Percentiles rank a stretch among this genome's conserved stretches.
phyloP scores from a whole-genome alignment of 2,888 invertebrate genomes.

The Calephelis perditalis region DNA sequence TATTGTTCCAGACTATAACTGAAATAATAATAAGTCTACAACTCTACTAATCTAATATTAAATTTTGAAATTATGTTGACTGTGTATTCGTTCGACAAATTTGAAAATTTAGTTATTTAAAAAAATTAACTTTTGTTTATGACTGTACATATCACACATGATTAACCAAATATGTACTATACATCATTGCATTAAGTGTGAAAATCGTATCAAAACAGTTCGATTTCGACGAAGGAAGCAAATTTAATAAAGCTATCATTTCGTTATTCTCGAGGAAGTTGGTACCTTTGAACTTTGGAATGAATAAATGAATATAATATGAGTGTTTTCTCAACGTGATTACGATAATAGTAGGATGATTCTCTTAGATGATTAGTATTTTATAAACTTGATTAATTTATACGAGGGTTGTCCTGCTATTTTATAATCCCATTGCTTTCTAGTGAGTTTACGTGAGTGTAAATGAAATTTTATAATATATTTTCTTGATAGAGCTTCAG shows the following conservation, averaged over 20 bases:
- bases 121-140: no score
- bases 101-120: no score
- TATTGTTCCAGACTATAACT: no score
- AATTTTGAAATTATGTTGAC: no score
- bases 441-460: no score
- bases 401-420: no score
- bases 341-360: not conserved
- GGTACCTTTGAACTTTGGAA: slow-evolving; percentile 4
- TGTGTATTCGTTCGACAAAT: no score
- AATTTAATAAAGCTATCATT: slow-evolving; percentile 2
- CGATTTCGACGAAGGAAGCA: not conserved
- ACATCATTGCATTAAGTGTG: not conserved
- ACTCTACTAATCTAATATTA: no score
- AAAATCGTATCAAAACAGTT: slow-evolving; percentile 10
- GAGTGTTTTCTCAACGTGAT: not conserved
- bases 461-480: no score
- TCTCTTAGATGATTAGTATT: not conserved
- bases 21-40: no score
- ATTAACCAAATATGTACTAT: not conserved
- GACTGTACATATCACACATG: not conserved
- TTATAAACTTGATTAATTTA: not conserved
- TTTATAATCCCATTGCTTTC: no score
- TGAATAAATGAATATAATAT: slow-evolving; percentile 3
- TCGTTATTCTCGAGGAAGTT: not conserved
- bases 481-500: no score